These are phyloP conservation scores for Cantharis nigra DNA, from an alignment of 2,888 invertebrate species.

Conservation along the genomic window DNA sequence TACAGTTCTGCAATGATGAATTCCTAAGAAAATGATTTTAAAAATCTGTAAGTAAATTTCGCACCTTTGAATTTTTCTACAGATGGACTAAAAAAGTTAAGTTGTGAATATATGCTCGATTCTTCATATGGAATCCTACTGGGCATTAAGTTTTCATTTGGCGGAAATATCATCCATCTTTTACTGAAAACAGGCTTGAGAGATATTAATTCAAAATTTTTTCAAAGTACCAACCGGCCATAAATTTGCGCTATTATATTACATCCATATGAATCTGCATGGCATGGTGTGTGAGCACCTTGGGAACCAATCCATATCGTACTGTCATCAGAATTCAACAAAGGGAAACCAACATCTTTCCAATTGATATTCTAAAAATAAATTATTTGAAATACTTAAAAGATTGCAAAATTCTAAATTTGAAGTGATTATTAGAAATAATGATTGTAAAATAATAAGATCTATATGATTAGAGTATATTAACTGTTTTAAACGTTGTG, in stretches of 20 bases:
- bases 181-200: constrained; percentile 63
- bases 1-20: constrained; percentile 56
- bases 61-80: constrained; percentile 59
- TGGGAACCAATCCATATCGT: constrained; percentile 88
- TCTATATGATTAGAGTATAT: no score
- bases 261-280: constrained; percentile 91
- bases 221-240: constrained; percentile 68
- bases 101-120: constrained; percentile 87
- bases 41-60: background rate
- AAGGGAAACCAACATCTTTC: constrained; percentile 72
- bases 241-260: constrained; percentile 89
- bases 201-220: background rate
- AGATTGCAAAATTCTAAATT: no score
- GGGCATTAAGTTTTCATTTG: constrained; percentile 71
- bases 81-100: constrained; percentile 77
- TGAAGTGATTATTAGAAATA: no score
- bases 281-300: constrained; percentile 91
- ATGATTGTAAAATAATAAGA: no score
- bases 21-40: constrained; percentile 31
- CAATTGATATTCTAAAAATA: constrained; percentile 61
- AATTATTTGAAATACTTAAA: background rate
- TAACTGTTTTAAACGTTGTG: no score
- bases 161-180: constrained; percentile 90
- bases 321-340: constrained; percentile 68
- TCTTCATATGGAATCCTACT: constrained; percentile 95